phyloP scores from a whole-genome alignment of 2,888 invertebrate species.

The Zeuzera pyrina region DNA sequence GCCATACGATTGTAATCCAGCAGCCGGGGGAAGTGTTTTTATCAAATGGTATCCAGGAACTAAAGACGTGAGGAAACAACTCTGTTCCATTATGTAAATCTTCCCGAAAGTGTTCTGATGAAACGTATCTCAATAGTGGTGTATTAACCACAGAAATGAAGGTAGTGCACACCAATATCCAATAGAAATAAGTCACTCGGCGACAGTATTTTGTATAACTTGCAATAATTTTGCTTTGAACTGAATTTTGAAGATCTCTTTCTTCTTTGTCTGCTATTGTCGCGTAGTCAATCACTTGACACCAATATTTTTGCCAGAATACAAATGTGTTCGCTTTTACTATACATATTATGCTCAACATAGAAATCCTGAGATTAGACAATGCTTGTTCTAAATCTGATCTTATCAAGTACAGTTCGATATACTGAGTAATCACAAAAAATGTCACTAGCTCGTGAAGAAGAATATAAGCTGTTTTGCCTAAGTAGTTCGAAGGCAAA shows the following conservation, averaged over 20 bases:
- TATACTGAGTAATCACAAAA: conserved; percentile 46
- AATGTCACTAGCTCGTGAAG: conserved; percentile 33
- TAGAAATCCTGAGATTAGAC: conserved; percentile 53
- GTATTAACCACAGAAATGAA: conserved; percentile 30
- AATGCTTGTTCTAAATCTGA: conserved; percentile 42
- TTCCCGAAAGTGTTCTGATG: conserved; percentile 34
- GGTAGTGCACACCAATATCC: conserved; percentile 45
- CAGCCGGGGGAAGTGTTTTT: conserved; percentile 43
- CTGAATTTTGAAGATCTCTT: conserved; percentile 26
- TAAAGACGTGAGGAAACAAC: conserved; percentile 51
- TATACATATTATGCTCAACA: conserved; percentile 48
- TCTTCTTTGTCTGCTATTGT: conserved; percentile 47
- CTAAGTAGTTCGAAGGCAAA: conserved; percentile 30
- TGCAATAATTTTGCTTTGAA: conserved; percentile 30
- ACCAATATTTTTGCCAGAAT: conserved; percentile 45
- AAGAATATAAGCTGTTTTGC: conserved; percentile 26
- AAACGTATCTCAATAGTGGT: conserved; percentile 36
- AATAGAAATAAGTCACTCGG: conserved; percentile 42
- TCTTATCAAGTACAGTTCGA: conserved; percentile 45
- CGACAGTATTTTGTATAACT: conserved; percentile 47
- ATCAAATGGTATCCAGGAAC: conserved; percentile 55
- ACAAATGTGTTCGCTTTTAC: conserved; percentile 43
- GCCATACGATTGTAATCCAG: conserved; percentile 47
- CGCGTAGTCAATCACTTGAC: conserved; percentile 39
- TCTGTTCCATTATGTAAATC: conserved; percentile 38